A percentile compares a stretch with the other conserved stretches of the same genome.
phyloP scores from a whole-genome alignment of 2,113 vertebrate species.

The Tringa solitaria region DNA sequence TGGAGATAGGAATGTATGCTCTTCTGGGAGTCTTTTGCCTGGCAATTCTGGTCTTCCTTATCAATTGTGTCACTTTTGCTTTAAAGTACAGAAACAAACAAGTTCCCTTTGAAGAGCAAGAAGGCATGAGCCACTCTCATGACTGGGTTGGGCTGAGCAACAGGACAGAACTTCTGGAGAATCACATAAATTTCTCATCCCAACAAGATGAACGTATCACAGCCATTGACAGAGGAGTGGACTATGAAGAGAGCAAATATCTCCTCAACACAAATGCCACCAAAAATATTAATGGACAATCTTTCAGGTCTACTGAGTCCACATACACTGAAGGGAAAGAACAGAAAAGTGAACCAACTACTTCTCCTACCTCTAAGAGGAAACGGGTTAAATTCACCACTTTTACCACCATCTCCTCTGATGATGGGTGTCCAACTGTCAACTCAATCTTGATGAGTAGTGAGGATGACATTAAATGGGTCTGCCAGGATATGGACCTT shows the following conservation, averaged over 20 bases:
- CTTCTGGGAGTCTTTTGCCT: constrained; percentile 91
- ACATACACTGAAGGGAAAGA: constrained; percentile 45
- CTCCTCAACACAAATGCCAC: constrained; percentile 58
- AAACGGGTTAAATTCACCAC: constrained; percentile 96
- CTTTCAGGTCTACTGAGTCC: constrained; percentile 46
- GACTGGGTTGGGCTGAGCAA: constrained; percentile 93
- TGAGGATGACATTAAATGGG: constrained; percentile 87
- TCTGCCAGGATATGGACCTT: constrained; percentile 82
- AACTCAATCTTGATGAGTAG: constrained; percentile 70
- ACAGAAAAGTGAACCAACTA: constrained; percentile 74
- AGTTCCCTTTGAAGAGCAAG: constrained; percentile 80
- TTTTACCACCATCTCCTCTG: constrained; percentile 81
- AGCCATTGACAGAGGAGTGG: constrained; percentile 82
- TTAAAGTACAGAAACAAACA: constrained; percentile 89
- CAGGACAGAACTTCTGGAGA: constrained; percentile 87
- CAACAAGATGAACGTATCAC: constrained; percentile 82
- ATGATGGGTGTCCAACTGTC: constrained; percentile 73
- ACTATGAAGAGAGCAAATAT: constrained; percentile 80
- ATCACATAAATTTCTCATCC: constrained; percentile 75
- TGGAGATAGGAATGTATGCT: constrained; percentile 95
- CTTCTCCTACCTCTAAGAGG: constrained; percentile 92
- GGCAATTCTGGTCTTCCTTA: constrained; percentile 91
- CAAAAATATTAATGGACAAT: constrained; percentile 56
- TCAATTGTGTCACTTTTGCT: constrained; percentile 88
- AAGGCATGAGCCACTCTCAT: constrained; percentile 85